Evolutionary conservation across 2,888 invertebrate genomes (phyloP), one percentile per base, ranked within the genome.

Genomic region (Harpagoxenus sublaevis): DNA sequence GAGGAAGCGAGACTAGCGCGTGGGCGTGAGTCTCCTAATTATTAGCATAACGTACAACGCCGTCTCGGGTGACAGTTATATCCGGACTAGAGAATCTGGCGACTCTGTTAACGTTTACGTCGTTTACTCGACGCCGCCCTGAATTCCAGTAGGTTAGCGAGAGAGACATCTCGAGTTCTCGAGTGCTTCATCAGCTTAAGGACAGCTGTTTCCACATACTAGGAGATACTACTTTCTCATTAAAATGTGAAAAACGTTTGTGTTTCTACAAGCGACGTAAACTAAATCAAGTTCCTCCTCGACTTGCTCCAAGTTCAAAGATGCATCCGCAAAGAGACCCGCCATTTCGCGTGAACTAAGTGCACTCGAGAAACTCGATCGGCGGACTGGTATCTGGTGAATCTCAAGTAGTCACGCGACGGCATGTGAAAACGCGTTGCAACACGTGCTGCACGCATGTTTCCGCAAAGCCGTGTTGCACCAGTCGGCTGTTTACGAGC

Each of bases 371-470:
- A 79, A 87, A 88, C 42, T 79, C 57, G 88, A 89, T 57, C 60
- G 57, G 18, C 53, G 51, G 35, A 53, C 18, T 48, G 42, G 84
- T 82, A 55, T 89, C 84, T 88, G 89, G 53, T 68, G 77, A 78
- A 53, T 87, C 71, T 87, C 90, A 83, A 86, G 78, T 48, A 63
- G 57, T 68, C 83, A 53, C 45, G n/a, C 51, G 35, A 62, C 60
- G 51, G 66, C 31, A 63, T 31, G 35, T 66, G 83, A 81, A 84
- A 90, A 89, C 85, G 78, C 74, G 87, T 85, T 68, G 84, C 86
- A 84, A 92, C 93, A 93, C 89, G 85, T 93, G 92, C 92, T 84
- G 86, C 84, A 92, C 90, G 92, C 89, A 91, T 92, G 92, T 92
- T 89, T 89, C 89, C 84, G 86, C 90, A 88, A 88, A 88, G 83